A percentile compares a stretch with the other conserved stretches of the same genome.
These are phyloP conservation scores for Acanthaster planci DNA, from an alignment of 35 echinoderm and acorn worm genomes.

Conservation along the genomic window DNA sequence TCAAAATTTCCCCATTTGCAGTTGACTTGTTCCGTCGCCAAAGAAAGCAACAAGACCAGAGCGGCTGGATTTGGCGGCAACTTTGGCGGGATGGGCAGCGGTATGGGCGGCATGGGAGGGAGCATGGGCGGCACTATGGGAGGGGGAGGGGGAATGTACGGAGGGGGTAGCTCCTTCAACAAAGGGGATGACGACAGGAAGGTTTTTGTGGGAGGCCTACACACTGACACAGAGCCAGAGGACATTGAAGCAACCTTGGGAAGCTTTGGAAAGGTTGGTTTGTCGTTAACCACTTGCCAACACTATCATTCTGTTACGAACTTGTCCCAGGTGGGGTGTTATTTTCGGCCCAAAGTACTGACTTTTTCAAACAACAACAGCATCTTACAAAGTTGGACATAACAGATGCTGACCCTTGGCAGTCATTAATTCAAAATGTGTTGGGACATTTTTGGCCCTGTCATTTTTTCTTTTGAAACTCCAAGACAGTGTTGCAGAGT, in stretches of 20 bases:
- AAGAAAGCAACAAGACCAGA: conserved; percentile 15
- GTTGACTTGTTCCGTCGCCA: neutral
- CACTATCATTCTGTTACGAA: too few relatives aligned
- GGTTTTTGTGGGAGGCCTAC: neutral
- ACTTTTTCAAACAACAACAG: too few relatives aligned
- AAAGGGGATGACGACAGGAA: neutral
- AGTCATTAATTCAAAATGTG: too few relatives aligned
- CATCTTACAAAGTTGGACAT: too few relatives aligned
- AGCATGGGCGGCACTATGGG: neutral
- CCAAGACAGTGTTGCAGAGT: too few relatives aligned
- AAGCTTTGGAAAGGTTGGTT: conserved; percentile 2
- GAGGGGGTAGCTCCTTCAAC: neutral
- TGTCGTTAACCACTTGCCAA: too few relatives aligned
- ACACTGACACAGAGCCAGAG: neutral
- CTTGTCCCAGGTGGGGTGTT: too few relatives aligned
- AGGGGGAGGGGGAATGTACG: neutral
- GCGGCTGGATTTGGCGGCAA: neutral
- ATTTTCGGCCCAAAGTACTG: too few relatives aligned
- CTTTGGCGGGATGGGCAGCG: neutral
- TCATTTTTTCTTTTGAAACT: too few relatives aligned
- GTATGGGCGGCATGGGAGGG: neutral
- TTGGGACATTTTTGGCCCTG: too few relatives aligned
- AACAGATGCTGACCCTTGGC: too few relatives aligned
- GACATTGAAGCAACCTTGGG: neutral
- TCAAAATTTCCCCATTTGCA: neutral